Percentiles rank a stretch among this genome's conserved stretches.
phyloP scores from a whole-genome alignment of 64 coral and sea anemone genomes.

The Stichodactyla helianthus region DNA sequence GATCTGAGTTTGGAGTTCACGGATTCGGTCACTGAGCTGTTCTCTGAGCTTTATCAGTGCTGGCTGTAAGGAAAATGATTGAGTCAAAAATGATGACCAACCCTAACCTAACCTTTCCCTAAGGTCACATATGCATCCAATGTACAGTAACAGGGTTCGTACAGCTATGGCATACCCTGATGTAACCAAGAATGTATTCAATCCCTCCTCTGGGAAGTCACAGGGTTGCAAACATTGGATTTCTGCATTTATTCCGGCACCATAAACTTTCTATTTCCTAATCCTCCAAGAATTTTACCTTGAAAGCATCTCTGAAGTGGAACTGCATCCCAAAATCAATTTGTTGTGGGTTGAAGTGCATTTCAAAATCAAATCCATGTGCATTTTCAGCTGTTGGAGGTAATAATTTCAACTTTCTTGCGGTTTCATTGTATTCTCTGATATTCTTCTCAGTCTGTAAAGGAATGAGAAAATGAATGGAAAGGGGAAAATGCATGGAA shows the following conservation, averaged over 20 bases:
- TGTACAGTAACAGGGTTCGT: no score
- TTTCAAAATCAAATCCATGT: slow-evolving; percentile 85
- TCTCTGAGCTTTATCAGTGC: slow-evolving; percentile 66
- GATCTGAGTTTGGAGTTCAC: slow-evolving; percentile 60
- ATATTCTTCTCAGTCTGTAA: slow-evolving; percentile 74
- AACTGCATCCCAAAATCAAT: not conserved
- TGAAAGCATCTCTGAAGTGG: slow-evolving; percentile 65
- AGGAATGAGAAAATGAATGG: not conserved
- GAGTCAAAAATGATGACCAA: not conserved
- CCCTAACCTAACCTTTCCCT: no score
- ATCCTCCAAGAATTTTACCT: slow-evolving; percentile 33
- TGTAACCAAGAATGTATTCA: no score
- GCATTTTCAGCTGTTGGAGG: slow-evolving; percentile 83
- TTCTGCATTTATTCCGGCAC: no score
- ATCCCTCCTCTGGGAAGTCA: no score
- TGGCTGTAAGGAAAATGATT: slow-evolving; percentile 39
- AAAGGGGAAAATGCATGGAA: not conserved
- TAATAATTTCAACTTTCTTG: slow-evolving; percentile 84
- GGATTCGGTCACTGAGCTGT: slow-evolving; percentile 70
- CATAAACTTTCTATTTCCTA: not conserved
- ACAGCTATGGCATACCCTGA: no score
- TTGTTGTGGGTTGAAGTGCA: slow-evolving; percentile 77
- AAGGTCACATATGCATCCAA: no score
- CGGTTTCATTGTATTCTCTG: slow-evolving; percentile 82
- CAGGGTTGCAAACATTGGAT: no score